Conservation (phyloP, 2,797 vertebrate species). For the Lithobates pipiens region DNA sequence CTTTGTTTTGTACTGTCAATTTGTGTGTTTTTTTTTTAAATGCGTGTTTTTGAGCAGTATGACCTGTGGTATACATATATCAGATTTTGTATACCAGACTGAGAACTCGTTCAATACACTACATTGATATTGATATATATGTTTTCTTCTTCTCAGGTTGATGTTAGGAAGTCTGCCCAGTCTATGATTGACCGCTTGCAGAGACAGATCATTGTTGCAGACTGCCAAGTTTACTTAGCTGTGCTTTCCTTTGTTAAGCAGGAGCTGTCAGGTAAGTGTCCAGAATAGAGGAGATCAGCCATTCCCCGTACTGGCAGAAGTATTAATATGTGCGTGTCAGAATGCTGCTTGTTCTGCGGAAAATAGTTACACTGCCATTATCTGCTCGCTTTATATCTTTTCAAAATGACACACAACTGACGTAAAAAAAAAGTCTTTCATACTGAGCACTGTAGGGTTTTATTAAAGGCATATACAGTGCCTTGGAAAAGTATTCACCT, state of each 20-base stretch:
- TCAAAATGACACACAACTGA: no score
- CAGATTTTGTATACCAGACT: no score
- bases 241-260: slow-evolving; percentile 97
- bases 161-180: slow-evolving; percentile 85
- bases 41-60: no score
- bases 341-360: neutral
- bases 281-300: slow-evolving; percentile 21
- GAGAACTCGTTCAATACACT: no score
- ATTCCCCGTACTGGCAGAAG: neutral
- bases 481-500: no score
- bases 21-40: no score
- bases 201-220: slow-evolving; percentile 97
- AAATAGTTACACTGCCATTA: slow-evolving; percentile 4
- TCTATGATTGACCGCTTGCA: slow-evolving; percentile 91
- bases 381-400: neutral
- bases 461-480: no score
- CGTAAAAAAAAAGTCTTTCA: no score
- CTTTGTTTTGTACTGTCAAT: no score
- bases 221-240: slow-evolving; percentile 97
- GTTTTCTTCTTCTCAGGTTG: slow-evolving; percentile 76
- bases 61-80: no score
- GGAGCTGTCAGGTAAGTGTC: slow-evolving; percentile 88
- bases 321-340: neutral
- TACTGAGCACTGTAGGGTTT: no score
- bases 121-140: slow-evolving; percentile 3